These are phyloP conservation scores for Diabrotica virgifera DNA, from an alignment of 1,140 invertebrate genomes.

Conservation along the genomic window DNA sequence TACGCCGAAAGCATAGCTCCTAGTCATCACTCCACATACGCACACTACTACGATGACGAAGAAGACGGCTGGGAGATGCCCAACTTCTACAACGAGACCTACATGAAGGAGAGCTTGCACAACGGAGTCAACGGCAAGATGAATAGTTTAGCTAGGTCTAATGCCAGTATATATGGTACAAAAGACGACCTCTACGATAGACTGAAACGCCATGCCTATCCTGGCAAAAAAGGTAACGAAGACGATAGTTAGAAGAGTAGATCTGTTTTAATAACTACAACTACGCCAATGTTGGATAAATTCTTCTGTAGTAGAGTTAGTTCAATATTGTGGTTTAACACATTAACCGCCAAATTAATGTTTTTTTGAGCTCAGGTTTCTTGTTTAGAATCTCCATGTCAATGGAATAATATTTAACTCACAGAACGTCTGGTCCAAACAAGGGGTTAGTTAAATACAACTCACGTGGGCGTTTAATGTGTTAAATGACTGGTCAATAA, in stretches of 20 bases:
- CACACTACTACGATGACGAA: conserved; percentile 92
- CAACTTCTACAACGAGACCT: conserved; percentile 95
- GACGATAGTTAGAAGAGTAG: conserved; percentile 12
- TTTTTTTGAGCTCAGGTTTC: no score
- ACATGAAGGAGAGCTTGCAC: conserved; percentile 90
- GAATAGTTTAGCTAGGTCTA: conserved; percentile 87
- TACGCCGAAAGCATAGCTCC: conserved; percentile 94
- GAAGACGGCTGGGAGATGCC: conserved; percentile 97
- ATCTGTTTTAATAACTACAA: no score
- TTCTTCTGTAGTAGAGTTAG: no score
- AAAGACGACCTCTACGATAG: conserved; percentile 95
- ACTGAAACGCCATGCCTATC: conserved; percentile 91
- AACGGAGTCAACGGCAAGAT: conserved; percentile 74
- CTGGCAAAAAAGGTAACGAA: conserved; percentile 86
- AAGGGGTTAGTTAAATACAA: no score
- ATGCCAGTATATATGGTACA: conserved; percentile 91
- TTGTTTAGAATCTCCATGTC: no score
- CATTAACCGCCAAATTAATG: no score
- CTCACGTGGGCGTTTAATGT: no score
- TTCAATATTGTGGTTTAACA: no score
- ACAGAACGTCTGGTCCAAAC: no score
- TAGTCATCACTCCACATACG: conserved; percentile 92
- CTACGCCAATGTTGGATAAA: no score
- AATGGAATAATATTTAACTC: no score
- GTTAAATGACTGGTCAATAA: no score